Evolutionary conservation across 2,797 vertebrate genomes (phyloP).

Genomic region (Manis javanica): DNA sequence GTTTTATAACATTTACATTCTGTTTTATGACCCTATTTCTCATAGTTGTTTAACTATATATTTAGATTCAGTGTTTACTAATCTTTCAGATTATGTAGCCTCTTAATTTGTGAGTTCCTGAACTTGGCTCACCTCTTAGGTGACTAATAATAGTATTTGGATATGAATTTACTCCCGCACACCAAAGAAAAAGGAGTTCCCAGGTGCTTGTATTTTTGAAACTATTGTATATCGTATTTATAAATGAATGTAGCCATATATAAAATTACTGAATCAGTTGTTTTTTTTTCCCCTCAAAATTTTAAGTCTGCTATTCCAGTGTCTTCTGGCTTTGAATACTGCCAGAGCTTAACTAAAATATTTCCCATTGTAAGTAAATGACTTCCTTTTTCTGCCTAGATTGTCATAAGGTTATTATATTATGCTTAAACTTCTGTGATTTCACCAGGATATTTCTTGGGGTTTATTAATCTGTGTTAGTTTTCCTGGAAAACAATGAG

Average conservation of each 20-base stretch:
- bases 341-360: background rate
- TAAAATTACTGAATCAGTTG: background rate
- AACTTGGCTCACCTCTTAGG: slow-evolving; percentile 22
- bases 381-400: background rate
- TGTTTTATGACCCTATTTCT: slow-evolving; percentile 33
- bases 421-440: background rate
- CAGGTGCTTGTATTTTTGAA: slow-evolving; percentile 5
- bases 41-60: background rate
- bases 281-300: slow-evolving; percentile 18
- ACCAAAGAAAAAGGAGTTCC: background rate
- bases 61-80: slow-evolving; percentile 2
- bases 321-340: background rate
- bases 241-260: slow-evolving; percentile 2
- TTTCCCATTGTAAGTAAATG: background rate
- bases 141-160: background rate
- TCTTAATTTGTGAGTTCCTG: background rate
- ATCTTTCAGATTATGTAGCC: background rate
- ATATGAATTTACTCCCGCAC: background rate
- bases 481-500: slow-evolving; percentile 3
- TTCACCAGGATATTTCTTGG: background rate
- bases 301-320: background rate
- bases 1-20: slow-evolving; percentile 23
- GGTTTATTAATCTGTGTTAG: background rate
- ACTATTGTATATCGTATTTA: slow-evolving; percentile 9
- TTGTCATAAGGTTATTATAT: slow-evolving; percentile 12